A percentile compares a stretch with the other conserved stretches of the same genome.
These are phyloP conservation scores for Ciconia stormi DNA, from an alignment of 2,113 vertebrate genomes.

Conservation along the genomic window DNA sequence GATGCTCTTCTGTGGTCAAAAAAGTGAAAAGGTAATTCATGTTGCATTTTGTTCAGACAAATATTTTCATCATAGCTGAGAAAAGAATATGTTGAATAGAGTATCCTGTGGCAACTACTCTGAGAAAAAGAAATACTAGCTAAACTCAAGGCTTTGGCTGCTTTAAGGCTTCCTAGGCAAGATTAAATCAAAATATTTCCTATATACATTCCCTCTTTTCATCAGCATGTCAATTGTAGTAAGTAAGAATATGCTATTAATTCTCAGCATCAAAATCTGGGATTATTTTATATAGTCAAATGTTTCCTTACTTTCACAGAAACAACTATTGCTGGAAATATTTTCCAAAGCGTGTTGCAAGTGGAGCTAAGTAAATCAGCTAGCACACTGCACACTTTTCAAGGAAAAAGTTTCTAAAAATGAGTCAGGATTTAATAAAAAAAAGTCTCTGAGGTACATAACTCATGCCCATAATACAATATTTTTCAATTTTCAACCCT, in stretches of 20 bases:
- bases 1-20: background rate
- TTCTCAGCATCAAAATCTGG: slow-evolving; percentile 17
- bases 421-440: slow-evolving; percentile 43
- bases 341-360: slow-evolving; percentile 7
- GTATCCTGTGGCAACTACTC: background rate
- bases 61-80: background rate
- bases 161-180: slow-evolving; percentile 22
- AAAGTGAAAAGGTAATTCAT: background rate
- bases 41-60: background rate
- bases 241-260: background rate
- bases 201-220: slow-evolving; percentile 31
- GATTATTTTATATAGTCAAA: background rate
- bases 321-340: background rate
- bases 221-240: background rate
- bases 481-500: slow-evolving; percentile 45
- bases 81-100: background rate
- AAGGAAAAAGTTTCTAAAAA: slow-evolving; percentile 34
- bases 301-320: slow-evolving; percentile 2
- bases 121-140: background rate
- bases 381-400: background rate
- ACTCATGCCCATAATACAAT: slow-evolving; percentile 40
- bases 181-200: slow-evolving; percentile 24
- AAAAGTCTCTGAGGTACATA: slow-evolving; percentile 12
- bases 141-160: background rate
- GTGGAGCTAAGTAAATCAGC: background rate